A percentile compares a stretch with the other conserved stretches of the same genome.
Conservation (phyloP, 2,797 vertebrate species). For the Limnodromus scolopaceus region DNA sequence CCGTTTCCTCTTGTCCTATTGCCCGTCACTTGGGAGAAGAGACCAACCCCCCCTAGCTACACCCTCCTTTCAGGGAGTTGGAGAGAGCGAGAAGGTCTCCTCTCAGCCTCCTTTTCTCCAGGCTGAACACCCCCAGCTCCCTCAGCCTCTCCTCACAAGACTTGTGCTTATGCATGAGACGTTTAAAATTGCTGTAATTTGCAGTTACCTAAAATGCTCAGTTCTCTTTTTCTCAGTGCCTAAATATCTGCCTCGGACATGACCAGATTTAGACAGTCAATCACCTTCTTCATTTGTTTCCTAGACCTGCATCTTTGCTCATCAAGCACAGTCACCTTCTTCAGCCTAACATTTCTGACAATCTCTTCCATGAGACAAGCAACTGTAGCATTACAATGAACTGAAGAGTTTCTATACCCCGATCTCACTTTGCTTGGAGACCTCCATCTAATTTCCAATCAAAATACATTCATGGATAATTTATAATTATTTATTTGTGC, state of each 20-base stretch:
- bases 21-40: background rate
- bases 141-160: background rate
- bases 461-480: background rate
- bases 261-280: background rate
- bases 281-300: background rate
- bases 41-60: background rate
- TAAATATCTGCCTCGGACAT: background rate
- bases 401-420: background rate
- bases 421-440: background rate
- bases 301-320: background rate
- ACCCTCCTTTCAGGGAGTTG: background rate
- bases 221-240: background rate
- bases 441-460: background rate
- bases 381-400: background rate
- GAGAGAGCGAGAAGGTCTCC: background rate
- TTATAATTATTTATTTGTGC: background rate
- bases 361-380: background rate
- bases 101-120: background rate
- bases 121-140: background rate
- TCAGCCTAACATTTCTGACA: background rate
- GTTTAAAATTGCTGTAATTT: background rate
- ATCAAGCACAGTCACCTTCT: background rate
- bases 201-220: background rate
- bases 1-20: background rate
- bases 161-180: background rate